These are phyloP conservation scores for Capitella teleta DNA, from an alignment of 1,140 invertebrate genomes.

Conservation along the genomic window DNA sequence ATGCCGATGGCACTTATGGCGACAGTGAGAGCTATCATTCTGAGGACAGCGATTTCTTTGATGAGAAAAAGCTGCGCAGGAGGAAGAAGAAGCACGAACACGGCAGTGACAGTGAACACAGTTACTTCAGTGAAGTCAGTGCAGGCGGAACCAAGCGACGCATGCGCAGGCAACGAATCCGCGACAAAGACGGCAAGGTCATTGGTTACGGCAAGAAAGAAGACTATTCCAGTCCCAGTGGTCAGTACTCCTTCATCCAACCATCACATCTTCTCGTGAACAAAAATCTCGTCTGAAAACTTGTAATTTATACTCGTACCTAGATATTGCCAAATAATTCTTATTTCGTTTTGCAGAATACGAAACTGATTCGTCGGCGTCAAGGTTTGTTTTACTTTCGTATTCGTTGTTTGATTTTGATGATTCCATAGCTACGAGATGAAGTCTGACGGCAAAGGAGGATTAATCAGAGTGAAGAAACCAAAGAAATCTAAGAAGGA, in stretches of 20 bases:
- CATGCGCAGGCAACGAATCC: conserved; percentile 24
- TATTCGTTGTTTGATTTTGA: background rate
- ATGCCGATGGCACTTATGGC: conserved; percentile 33
- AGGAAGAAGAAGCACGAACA: conserved; percentile 19
- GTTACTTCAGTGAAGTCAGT: conserved; percentile 35
- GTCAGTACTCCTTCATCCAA: too few species aligned
- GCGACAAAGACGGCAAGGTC: conserved; percentile 32
- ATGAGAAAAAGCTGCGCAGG: conserved; percentile 13
- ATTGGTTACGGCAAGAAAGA: conserved; percentile 30
- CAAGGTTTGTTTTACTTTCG: background rate
- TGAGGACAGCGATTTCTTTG: conserved; percentile 16
- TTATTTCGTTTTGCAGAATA: too few species aligned
- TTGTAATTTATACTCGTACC: too few species aligned
- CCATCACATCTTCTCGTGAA: too few species aligned
- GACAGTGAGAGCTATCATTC: conserved; percentile 36
- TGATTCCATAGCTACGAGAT: conserved; percentile 1
- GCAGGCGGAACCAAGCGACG: conserved; percentile 28
- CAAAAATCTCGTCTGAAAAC: too few species aligned
- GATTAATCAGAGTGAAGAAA: conserved; percentile 16
- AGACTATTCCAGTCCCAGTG: conserved; percentile 16
- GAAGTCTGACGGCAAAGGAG: conserved; percentile 13
- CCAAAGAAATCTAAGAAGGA: conserved; percentile 11
- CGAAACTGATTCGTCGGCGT: too few species aligned
- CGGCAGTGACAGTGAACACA: conserved; percentile 34
- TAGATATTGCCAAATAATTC: too few species aligned